Evolutionary conservation across 1,140 invertebrate genomes (phyloP).

Genomic region (Antheraea mylitta): DNA sequence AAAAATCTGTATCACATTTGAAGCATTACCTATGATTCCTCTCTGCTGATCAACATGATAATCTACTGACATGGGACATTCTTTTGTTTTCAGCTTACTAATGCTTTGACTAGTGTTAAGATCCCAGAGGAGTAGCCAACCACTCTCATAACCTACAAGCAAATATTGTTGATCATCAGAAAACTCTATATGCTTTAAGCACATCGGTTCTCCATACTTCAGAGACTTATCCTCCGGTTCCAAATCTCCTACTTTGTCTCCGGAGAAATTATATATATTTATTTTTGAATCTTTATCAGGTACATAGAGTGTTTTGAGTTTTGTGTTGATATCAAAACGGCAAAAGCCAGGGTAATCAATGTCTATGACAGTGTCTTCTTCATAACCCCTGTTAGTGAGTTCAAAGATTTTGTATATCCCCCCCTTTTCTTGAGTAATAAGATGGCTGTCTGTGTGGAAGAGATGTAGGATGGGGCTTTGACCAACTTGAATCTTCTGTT

Average conservation of each 20-base stretch:
- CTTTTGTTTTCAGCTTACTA: constrained; percentile 80
- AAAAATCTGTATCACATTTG: constrained; percentile 81
- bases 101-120: constrained; percentile 80
- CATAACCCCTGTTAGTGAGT: constrained; percentile 80
- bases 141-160: constrained; percentile 83
- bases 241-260: constrained; percentile 72
- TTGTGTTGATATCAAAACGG: constrained; percentile 80
- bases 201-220: constrained; percentile 81
- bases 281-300: constrained; percentile 83
- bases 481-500: constrained; percentile 80
- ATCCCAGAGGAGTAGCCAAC: constrained; percentile 84
- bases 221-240: constrained; percentile 45
- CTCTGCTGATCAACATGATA: constrained; percentile 82
- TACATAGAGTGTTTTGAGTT: constrained; percentile 82
- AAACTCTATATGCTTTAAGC: constrained; percentile 80
- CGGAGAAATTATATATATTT: constrained; percentile 80
- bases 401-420: constrained; percentile 84
- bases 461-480: constrained; percentile 80
- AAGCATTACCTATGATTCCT: constrained; percentile 83
- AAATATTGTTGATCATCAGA: constrained; percentile 75
- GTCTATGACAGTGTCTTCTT: constrained; percentile 76
- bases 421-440: constrained; percentile 82
- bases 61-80: constrained; percentile 84
- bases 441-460: constrained; percentile 76
- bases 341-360: constrained; percentile 84